A percentile compares a stretch with the other conserved stretches of the same genome.
These are phyloP conservation scores for Tapirus terrestris DNA, from an alignment of 2,113 vertebrate genomes.

Conservation along the genomic window DNA sequence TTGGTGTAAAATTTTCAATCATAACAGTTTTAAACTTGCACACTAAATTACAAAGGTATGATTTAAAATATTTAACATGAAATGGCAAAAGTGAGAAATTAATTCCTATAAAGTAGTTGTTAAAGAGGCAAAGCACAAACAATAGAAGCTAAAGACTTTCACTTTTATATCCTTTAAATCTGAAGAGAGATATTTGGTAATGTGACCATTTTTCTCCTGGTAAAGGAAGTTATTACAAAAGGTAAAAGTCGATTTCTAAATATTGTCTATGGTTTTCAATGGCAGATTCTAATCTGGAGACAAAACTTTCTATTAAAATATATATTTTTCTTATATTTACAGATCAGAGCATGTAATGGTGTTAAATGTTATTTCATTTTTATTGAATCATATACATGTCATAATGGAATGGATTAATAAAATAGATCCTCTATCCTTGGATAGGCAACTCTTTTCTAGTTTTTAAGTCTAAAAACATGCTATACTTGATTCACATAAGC, in stretches of 20 bases:
- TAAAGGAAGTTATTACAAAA: constrained; percentile 44
- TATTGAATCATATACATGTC: not conserved
- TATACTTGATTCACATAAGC: not conserved
- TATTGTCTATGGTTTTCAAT: constrained; percentile 9
- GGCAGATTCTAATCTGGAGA: not conserved
- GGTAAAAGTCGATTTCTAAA: not conserved
- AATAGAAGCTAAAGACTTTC: not conserved
- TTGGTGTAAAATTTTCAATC: constrained; percentile 13
- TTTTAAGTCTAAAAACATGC: not conserved
- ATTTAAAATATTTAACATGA: constrained; percentile 55
- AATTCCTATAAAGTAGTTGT: constrained; percentile 17
- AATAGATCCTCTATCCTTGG: not conserved
- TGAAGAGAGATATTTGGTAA: not conserved
- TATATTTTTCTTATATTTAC: not conserved
- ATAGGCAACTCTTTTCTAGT: not conserved
- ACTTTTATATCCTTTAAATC: not conserved
- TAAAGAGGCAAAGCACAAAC: not conserved
- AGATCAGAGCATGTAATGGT: not conserved
- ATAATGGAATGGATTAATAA: constrained; percentile 18
- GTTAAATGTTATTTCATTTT: constrained; percentile 47
- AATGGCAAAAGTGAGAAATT: not conserved
- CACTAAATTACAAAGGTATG: constrained; percentile 31
- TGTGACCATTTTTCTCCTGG: not conserved
- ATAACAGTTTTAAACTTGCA: constrained; percentile 37
- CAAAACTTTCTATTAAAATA: constrained; percentile 9